These are phyloP conservation scores for Brachionus koreanus DNA, from an alignment of 1,140 invertebrate genomes.

Conservation along the genomic window DNA sequence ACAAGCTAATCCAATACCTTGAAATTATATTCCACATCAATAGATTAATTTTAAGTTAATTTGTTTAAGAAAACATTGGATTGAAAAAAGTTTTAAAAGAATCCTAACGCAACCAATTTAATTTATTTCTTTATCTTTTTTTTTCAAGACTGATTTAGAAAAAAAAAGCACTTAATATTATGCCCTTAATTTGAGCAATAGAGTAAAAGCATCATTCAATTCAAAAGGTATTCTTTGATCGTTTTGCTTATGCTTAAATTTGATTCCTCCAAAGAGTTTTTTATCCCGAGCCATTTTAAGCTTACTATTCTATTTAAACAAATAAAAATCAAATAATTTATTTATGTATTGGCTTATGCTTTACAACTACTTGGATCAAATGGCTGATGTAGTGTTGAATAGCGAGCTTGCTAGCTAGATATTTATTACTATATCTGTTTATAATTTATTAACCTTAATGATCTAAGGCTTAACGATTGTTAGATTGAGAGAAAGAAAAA, in stretches of 20 bases:
- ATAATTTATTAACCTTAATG: conserved; percentile 29
- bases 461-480: background rate
- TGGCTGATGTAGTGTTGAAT: background rate
- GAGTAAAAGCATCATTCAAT: background rate
- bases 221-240: background rate
- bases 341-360: background rate
- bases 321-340: background rate
- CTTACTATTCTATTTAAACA: background rate
- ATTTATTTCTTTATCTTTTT: conserved; percentile 9
- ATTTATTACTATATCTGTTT: conserved; percentile 34
- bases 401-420: background rate
- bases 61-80: conserved; percentile 1
- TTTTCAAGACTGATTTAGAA: background rate
- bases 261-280: background rate
- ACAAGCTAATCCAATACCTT: background rate
- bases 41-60: conserved; percentile 3
- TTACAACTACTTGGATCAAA: background rate
- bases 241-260: conserved; percentile 17
- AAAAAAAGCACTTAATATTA: conserved; percentile 10
- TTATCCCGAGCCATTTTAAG: background rate
- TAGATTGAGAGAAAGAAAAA: conserved; percentile 8
- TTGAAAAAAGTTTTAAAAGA: background rate
- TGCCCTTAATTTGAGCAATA: background rate
- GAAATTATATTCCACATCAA: conserved; percentile 4
- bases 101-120: background rate